A percentile compares a stretch with the other conserved stretches of the same genome.
phyloP scores from a whole-genome alignment of 2,113 vertebrate species.

The Monopterus albus region DNA sequence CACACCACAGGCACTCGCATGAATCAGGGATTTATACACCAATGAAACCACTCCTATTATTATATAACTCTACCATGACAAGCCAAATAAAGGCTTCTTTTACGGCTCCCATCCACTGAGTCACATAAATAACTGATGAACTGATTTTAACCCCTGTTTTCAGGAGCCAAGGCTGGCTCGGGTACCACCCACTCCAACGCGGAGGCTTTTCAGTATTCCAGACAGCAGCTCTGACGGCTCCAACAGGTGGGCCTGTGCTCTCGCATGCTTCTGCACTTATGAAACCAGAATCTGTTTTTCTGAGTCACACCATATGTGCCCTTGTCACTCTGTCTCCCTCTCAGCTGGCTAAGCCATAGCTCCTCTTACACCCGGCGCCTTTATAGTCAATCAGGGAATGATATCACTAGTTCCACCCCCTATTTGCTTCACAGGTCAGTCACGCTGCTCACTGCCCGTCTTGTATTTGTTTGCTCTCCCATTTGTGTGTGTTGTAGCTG shows the following conservation, averaged over 20 bases:
- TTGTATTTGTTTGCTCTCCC: slow-evolving; percentile 25
- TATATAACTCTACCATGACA: background rate
- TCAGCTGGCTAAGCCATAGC: slow-evolving; percentile 84
- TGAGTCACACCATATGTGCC: slow-evolving; percentile 51
- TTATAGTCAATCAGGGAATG: slow-evolving; percentile 80
- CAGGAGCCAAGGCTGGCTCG: slow-evolving; percentile 83
- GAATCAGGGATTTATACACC: slow-evolving; percentile 14
- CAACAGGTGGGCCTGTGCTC: slow-evolving; percentile 74
- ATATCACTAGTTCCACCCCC: slow-evolving; percentile 77
- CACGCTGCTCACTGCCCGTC: slow-evolving; percentile 40
- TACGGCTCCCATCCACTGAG: background rate
- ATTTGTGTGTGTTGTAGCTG: slow-evolving; percentile 34
- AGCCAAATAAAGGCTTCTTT: slow-evolving; percentile 38
- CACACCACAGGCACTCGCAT: background rate
- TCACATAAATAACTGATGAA: slow-evolving; percentile 23
- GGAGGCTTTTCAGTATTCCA: slow-evolving; percentile 82
- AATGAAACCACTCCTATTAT: background rate
- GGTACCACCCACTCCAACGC: slow-evolving; percentile 81
- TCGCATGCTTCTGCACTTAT: slow-evolving; percentile 4
- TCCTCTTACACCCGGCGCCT: slow-evolving; percentile 84
- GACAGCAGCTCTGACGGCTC: slow-evolving; percentile 79
- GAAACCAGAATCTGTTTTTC: slow-evolving; percentile 47
- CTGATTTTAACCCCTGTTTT: background rate
- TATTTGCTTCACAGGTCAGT: slow-evolving; percentile 84
- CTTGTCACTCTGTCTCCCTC: slow-evolving; percentile 57